These are phyloP conservation scores for Tarsius wallacei DNA, from an alignment of 2,797 vertebrate genomes.

Conservation along the genomic window DNA sequence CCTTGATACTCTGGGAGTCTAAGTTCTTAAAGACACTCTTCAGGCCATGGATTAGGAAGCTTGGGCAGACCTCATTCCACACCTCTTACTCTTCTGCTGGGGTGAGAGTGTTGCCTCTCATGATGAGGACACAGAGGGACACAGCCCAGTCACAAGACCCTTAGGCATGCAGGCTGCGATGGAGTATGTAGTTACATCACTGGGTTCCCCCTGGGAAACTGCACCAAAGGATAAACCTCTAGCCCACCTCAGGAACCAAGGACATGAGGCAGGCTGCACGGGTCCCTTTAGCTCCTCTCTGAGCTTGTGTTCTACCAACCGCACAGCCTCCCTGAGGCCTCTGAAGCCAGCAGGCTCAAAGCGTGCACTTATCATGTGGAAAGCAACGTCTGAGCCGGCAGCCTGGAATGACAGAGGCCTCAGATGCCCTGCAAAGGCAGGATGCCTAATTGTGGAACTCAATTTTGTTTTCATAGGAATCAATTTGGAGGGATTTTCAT, in stretches of 20 bases:
- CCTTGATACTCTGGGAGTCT: background rate
- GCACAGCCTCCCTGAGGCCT: background rate
- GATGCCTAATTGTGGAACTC: conserved; percentile 84
- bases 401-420: conserved; percentile 57
- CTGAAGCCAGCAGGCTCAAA: background rate
- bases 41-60: background rate
- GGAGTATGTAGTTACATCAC: background rate
- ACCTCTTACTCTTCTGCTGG: background rate
- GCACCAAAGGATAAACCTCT: background rate
- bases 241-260: background rate
- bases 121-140: background rate
- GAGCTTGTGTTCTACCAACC: background rate
- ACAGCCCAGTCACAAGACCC: too few species aligned
- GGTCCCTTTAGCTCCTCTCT: too few species aligned
- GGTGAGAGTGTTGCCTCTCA: background rate
- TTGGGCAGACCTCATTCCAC: background rate
- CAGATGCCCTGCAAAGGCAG: conserved; percentile 67
- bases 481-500: conserved; percentile 86
- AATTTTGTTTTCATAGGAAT: conserved; percentile 86
- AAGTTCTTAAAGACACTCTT: background rate
- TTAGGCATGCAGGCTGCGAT: too few species aligned
- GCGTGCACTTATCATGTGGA: rapidly evolving
- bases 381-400: background rate
- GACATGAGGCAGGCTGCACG: too few species aligned
- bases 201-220: background rate